phyloP scores from a whole-genome alignment of 2,888 invertebrate species.

The Papilio protenor region DNA sequence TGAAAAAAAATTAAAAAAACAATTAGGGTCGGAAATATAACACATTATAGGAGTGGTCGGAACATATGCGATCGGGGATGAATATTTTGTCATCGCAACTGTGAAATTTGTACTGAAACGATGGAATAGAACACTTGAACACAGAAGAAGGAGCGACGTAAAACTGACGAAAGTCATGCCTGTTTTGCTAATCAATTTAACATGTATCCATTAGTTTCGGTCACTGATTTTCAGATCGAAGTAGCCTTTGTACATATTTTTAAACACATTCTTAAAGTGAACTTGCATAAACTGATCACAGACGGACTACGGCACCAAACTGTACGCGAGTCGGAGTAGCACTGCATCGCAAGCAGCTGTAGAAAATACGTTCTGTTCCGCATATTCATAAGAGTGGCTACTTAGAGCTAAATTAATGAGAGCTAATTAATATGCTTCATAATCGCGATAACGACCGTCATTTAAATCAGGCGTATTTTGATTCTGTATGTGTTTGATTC shows the following conservation, averaged over 20 bases:
- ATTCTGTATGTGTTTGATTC: not conserved
- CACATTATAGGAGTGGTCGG: constrained; percentile 12
- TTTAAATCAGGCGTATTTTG: not conserved
- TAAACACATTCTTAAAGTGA: not conserved
- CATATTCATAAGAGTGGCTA: constrained; percentile 46
- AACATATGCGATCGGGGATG: not conserved
- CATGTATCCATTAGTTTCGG: constrained; percentile 41
- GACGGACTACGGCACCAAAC: constrained; percentile 25
- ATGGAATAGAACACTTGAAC: constrained; percentile 12
- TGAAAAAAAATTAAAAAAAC: constrained; percentile 12
- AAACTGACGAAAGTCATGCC: constrained; percentile 43
- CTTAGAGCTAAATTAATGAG: constrained; percentile 49
- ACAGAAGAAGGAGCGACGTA: constrained; percentile 22
- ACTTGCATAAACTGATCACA: constrained; percentile 11
- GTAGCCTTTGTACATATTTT: not conserved
- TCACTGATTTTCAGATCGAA: constrained; percentile 29
- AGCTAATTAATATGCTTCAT: constrained; percentile 47
- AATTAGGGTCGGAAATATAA: constrained; percentile 9
- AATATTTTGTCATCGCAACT: constrained; percentile 3
- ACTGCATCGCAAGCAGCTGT: constrained; percentile 49
- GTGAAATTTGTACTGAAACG: constrained; percentile 10
- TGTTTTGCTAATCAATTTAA: constrained; percentile 41
- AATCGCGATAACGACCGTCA: constrained; percentile 31
- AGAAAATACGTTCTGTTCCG: constrained; percentile 51
- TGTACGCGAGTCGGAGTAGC: constrained; percentile 48